These are phyloP conservation scores for Drosophila repletoides DNA, from an alignment of 1,140 invertebrate species.

Conservation along the genomic window DNA sequence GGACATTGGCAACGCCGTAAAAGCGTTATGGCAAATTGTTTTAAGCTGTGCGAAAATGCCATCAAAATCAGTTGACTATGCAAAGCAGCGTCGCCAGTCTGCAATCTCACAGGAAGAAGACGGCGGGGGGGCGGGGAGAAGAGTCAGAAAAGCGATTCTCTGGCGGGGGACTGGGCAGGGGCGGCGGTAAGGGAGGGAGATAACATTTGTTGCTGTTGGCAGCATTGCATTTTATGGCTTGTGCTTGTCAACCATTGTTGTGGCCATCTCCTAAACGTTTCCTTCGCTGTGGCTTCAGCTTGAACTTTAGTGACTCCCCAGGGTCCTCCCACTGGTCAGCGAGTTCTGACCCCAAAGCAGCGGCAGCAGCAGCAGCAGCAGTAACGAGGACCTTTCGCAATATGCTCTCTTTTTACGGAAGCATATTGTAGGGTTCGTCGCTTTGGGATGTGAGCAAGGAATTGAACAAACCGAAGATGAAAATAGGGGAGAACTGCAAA, in stretches of 20 bases:
- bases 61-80: slow-evolving; percentile 79
- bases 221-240: slow-evolving; percentile 78
- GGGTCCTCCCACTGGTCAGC: slow-evolving; percentile 24
- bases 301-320: slow-evolving; percentile 51
- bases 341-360: background rate
- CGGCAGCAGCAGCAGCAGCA: slow-evolving; percentile 4
- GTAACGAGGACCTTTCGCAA: slow-evolving; percentile 14
- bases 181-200: background rate
- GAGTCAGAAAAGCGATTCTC: no score
- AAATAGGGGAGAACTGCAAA: no score
- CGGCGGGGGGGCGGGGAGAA: background rate
- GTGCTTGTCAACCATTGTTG: slow-evolving; percentile 74
- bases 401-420: slow-evolving; percentile 22
- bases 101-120: background rate
- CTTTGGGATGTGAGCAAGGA: background rate
- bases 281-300: slow-evolving; percentile 28
- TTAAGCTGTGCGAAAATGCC: slow-evolving; percentile 78
- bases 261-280: slow-evolving; percentile 52
- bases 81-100: slow-evolving; percentile 52
- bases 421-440: slow-evolving; percentile 7
- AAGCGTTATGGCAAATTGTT: slow-evolving; percentile 78
- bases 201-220: slow-evolving; percentile 64
- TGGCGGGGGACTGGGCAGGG: background rate
- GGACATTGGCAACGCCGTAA: slow-evolving; percentile 63
- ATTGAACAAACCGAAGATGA: slow-evolving; percentile 3